A percentile compares a stretch with the other conserved stretches of the same genome.
Evolutionary conservation across 1,140 invertebrate genomes (phyloP).

Genomic region (Chrysomallon squamiferum): DNA sequence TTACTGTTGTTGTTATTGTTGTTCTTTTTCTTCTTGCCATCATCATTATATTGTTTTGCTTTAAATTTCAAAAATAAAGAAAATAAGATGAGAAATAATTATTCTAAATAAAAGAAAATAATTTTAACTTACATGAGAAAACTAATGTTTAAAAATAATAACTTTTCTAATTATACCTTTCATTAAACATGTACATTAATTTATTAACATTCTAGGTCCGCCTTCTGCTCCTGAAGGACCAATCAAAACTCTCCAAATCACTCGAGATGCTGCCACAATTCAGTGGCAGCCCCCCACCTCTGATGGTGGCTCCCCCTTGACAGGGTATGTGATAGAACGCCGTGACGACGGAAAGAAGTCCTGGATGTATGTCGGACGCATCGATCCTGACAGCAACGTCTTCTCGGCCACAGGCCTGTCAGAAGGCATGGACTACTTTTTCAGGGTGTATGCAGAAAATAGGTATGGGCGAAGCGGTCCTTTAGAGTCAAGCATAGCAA

Average conservation of each 20-base stretch:
- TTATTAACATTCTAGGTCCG: conserved; percentile 78
- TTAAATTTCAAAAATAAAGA: no score
- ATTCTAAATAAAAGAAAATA: no score
- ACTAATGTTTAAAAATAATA: no score
- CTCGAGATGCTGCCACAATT: conserved; percentile 64
- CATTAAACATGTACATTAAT: no score
- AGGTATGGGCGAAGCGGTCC: conserved; percentile 96
- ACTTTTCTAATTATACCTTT: no score
- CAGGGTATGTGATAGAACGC: conserved; percentile 60
- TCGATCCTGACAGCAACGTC: conserved; percentile 62
- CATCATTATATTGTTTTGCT: no score
- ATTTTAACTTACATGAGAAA: no score
- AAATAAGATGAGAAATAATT: no score
- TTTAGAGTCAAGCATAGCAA: conserved; percentile 85
- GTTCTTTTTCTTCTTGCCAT: no score
- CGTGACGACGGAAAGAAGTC: conserved; percentile 72
- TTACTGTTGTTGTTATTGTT: no score
- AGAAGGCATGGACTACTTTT: conserved; percentile 95
- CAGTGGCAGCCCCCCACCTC: conserved; percentile 57
- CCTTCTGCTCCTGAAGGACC: conserved; percentile 91
- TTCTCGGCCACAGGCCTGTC: conserved; percentile 89
- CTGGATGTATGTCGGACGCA: conserved; percentile 83
- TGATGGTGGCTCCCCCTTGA: conserved; percentile 60
- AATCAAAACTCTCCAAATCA: conserved; percentile 67
- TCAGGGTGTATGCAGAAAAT: conserved; percentile 97